Evolutionary conservation across 2,113 vertebrate species (phyloP).

Genomic region (Bos javanicus): DNA sequence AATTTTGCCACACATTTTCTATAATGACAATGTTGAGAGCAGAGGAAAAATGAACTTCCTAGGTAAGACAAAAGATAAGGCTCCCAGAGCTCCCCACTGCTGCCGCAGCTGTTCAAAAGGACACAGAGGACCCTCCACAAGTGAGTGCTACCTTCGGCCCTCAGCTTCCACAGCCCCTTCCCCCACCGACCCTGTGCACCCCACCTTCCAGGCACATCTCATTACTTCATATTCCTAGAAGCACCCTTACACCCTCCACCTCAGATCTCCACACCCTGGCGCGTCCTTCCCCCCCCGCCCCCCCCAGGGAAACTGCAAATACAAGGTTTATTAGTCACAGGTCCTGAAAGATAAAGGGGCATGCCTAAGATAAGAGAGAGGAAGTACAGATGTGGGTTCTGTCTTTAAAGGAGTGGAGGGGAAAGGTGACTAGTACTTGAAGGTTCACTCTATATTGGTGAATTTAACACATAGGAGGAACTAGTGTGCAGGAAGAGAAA

Average conservation of each 20-base stretch:
- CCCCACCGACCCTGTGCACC: fast-evolving
- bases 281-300: no score
- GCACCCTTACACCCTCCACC: no score
- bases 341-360: not conserved
- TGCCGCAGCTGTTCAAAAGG: not conserved
- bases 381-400: not conserved
- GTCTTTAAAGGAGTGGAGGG: not conserved
- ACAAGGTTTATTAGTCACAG: not conserved
- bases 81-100: not conserved
- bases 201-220: not conserved
- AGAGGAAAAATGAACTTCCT: not conserved
- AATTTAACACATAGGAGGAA: not conserved
- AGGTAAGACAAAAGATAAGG: not conserved
- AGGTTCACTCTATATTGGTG: not conserved
- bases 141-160: no score
- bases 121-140: not conserved
- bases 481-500: not conserved
- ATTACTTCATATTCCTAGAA: not conserved
- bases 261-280: not conserved
- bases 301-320: not conserved
- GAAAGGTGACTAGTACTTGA: not conserved
- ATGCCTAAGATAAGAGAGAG: not conserved
- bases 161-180: not conserved
- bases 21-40: not conserved
- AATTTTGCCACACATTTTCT: not conserved